Evolutionary conservation across 2,113 vertebrate genomes (phyloP), one percentile per base, ranked within the genome.

Genomic region (Toxotes jaculatrix): DNA sequence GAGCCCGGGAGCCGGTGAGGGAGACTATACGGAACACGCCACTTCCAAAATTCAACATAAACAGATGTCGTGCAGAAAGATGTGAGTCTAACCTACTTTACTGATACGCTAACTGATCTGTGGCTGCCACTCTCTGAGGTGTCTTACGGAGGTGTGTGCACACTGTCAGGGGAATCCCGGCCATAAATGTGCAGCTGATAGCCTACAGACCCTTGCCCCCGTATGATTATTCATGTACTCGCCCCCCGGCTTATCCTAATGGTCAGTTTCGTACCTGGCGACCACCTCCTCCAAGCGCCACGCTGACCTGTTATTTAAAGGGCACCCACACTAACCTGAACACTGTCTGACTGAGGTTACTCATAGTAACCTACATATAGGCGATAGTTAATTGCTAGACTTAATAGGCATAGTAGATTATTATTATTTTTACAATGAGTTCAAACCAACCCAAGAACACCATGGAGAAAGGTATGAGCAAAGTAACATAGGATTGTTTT

Each of bases 391-490:
- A 27, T 60, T 76, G 0, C 16, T 12, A 76, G 7, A 47, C 3
- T 72, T 16, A 13, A 75, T 0, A 0, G n/a, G 3, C 16, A 8
- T 13, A 38, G 7, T 16, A 31, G 4, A 40, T 32, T 72, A 1
- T 27, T 27, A 27, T 27, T 27, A 27, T 27, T 23, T 82, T 71
- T 21, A 10, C 12, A 40, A 16, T 60, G 16, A 61, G 5, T 36
- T 31, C n/a, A 34, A 67, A 78, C 49, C 78, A 70, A 14, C 63
- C 16, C 57, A 56, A 79, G 76, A 76, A 7, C 79, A 88, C 21
- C 74, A 94, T 94, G 94, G 92, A 94, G 3, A 80, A 87, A 91
- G 94, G 94, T 95, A 95, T 68, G 89, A 82, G 19, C 31, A 62
- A 7, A 47, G 10, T 12, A 72, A 23, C 51, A 32, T 9, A 23